Base-by-base conservation (phyloP, 2,888 invertebrate genomes). In the Alloplasta piceator region DNA sequence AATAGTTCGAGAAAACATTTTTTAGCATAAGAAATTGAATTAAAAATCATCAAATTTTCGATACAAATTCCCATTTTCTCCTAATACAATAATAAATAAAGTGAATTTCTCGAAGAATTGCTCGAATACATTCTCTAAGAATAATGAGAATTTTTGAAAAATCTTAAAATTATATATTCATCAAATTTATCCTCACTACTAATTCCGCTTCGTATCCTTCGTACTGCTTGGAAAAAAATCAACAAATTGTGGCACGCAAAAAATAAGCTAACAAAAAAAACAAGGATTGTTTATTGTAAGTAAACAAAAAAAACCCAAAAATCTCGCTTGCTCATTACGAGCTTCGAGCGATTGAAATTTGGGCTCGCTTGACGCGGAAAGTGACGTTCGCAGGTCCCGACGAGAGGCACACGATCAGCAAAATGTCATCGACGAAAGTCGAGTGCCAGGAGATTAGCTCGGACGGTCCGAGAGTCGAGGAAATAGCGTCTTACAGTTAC, bases 351-450 rank as follows among this genome's bases (percentile, higher is more conserved):
- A 38, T 39, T n/a, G 12, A 16, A 55, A 66, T 50, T 10, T 39
- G 80, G 73, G 80, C 78, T 78, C 46, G 86, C 26, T 3, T 86
- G 86, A 86, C 83, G 85, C 82, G 83, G 84, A 87, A 87, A 87
- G 72, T 80, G 86, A 86, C 82, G 14, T 92, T 89, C 91, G 78
- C 90, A 95, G 95, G 95, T 94, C 94, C 95, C 86, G 95, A 95
- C 85, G 95, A 95, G 93, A 94, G 94, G 87, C 95, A 94, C 92
- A 94, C 94, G 85, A 93, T 95, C 92, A 94, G 95, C 93, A 95
- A 94, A 94, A 94, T 94, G 94, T 94, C 93, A 68, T 93, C 95
- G 71, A 94, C 94, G 61, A 93, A 94, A 80, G 93, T 94, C 80
- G 94, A 93, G 91, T 94, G 94, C 87, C 94, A 94, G 86, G 94